Base-by-base conservation (phyloP, 1,140 invertebrate genomes). In the Hyposmocoma kahamanoa region DNA sequence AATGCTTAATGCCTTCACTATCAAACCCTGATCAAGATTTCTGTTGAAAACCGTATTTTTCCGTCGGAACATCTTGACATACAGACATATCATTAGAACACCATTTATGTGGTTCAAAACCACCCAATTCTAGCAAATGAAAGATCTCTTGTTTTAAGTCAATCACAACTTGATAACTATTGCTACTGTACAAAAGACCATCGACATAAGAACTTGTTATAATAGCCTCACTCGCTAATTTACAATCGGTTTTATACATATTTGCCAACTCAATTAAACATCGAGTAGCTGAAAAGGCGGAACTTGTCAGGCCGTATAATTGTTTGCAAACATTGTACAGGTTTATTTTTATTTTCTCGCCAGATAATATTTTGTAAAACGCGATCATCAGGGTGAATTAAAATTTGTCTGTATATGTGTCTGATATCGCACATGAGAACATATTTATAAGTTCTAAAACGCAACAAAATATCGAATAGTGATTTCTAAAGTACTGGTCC, bases 271-370 rank as follows among this genome's bases (percentile, higher is more conserved):
- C 50, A 5, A 47, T 59, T 50, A 32, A 57, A 56, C 11, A 43
- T 18, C 50, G 53, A 59, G 48, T 66, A 47, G 19, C 32, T 24
- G 3, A 44, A 47, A 17, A 61, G 32, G 21, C 50, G 41, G n/a
- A 59, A 36, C 47, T 54, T 34, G 42, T 51, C 2, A 60, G 11
- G 1, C 63, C 63, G 50, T 62, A 66, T 66, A 0, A 66, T 53
- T 1, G 32, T 50, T 39, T 47, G 46, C 17, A 47, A 24, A 15
- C 13, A 38, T 13, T 38, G 13, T 4, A 47, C 3, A 2, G 9
- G 5, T 9, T 17, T 22, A 22, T 32, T 19, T n/a, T n/a, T n/a
- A n/a, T n/a, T n/a, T n/a, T n/a, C n/a, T n/a, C n/a, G n/a, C n/a
- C n/a, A n/a, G n/a, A n/a, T n/a, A n/a, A n/a, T n/a, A n/a, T n/a